Conservation (phyloP, 2,113 vertebrate genomes). For the Clinocottus analis region DNA sequence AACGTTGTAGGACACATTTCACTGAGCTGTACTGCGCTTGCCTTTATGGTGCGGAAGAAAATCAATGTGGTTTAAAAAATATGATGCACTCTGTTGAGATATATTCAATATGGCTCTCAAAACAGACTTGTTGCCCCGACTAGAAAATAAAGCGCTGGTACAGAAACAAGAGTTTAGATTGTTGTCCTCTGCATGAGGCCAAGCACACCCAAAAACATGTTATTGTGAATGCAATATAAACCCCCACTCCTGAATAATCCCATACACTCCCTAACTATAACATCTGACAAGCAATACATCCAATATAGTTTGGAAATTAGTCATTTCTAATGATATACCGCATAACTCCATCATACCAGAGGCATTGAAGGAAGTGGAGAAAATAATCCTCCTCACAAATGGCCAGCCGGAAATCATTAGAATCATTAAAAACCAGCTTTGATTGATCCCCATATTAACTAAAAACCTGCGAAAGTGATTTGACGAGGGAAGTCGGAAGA, state of each 20-base stretch:
- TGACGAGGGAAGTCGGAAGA: conserved; percentile 43
- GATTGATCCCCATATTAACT: conserved; percentile 47
- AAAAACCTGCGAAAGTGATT: conserved; percentile 38
- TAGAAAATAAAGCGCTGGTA: neutral
- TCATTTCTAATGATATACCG: conserved; percentile 19
- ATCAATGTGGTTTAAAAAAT: neutral
- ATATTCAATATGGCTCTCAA: neutral
- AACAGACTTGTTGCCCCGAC: neutral
- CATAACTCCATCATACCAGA: conserved; percentile 29
- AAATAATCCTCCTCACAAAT: conserved; percentile 40
- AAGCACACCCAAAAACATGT: no score
- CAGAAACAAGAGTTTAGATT: neutral
- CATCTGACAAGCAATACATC: conserved; percentile 30
- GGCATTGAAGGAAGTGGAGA: conserved; percentile 19
- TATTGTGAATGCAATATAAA: neutral
- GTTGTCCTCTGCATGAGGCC: neutral
- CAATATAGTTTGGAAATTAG: conserved; percentile 34
- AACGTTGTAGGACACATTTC: neutral
- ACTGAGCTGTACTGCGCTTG: neutral
- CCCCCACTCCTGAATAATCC: neutral
- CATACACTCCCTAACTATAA: conserved; percentile 2
- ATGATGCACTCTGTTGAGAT: neutral
- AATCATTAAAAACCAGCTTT: conserved; percentile 48
- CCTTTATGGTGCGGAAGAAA: neutral
- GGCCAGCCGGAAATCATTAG: conserved; percentile 19